A percentile compares a stretch with the other conserved stretches of the same genome.
Conservation (phyloP, 2,113 vertebrate species). For the Clarias batrachus region DNA sequence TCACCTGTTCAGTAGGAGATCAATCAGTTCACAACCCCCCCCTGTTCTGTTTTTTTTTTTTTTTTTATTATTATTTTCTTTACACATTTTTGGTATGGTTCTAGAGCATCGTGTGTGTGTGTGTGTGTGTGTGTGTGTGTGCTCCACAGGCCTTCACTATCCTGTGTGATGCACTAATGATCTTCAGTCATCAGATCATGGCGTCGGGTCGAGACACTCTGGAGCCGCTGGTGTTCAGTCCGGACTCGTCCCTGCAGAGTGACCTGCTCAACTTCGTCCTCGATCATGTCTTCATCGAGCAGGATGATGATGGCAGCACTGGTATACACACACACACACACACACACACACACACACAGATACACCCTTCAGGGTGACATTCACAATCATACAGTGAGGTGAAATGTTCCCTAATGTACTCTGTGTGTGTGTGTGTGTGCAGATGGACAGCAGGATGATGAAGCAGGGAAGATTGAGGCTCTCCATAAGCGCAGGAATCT, state of each 20-base stretch:
- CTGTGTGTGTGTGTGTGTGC: not conserved
- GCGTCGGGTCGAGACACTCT: constrained; percentile 91
- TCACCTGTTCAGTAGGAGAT: not conserved
- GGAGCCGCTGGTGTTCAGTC: constrained; percentile 91
- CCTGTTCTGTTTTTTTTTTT: not conserved
- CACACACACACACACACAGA: not conserved
- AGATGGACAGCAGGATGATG: constrained; percentile 98
- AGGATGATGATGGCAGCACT: constrained; percentile 95
- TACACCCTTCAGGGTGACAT: not conserved
- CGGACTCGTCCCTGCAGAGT: constrained; percentile 91
- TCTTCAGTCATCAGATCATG: constrained; percentile 99
- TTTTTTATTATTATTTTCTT: not conserved
- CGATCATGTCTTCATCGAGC: constrained; percentile 98
- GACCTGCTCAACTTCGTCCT: constrained; percentile 96
- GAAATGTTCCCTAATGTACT: not conserved
- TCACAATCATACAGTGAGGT: not conserved
- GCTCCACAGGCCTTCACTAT: constrained; percentile 90
- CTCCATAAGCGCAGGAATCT: constrained; percentile 98
- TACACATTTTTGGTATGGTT: not conserved
- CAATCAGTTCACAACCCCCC: not conserved
- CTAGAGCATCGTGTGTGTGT: not conserved
- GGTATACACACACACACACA: constrained; percentile 68
- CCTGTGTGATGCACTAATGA: constrained; percentile 94
- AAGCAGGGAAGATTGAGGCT: constrained; percentile 98
- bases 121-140: constrained; percentile 1